A percentile compares a stretch with the other conserved stretches of the same genome.
Conservation (phyloP, 2,797 vertebrate species). For the Enteromius radiatus region DNA sequence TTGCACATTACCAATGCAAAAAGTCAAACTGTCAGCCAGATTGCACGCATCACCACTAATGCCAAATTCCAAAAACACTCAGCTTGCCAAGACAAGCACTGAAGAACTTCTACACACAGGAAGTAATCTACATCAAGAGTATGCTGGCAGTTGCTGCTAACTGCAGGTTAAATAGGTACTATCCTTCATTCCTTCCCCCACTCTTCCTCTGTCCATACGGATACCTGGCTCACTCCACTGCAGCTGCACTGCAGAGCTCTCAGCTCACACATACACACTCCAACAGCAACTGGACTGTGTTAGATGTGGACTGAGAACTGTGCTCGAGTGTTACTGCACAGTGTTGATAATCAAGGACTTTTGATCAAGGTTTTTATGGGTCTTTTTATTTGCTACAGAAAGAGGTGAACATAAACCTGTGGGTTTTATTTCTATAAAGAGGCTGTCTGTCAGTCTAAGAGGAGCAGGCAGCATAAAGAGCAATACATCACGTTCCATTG, state of each 20-base stretch:
- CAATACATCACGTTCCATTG: neutral
- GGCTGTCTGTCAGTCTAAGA: neutral
- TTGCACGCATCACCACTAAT: neutral
- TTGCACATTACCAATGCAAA: neutral
- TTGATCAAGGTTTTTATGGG: slow-evolving; percentile 13
- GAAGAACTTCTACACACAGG: neutral
- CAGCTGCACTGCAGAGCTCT: slow-evolving; percentile 82
- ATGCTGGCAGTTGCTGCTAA: neutral
- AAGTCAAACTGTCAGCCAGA: slow-evolving; percentile 15
- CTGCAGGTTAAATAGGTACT: slow-evolving; percentile 21
- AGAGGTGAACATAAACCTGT: slow-evolving; percentile 10
- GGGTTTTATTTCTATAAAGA: slow-evolving; percentile 17
- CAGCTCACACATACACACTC: slow-evolving; percentile 55
- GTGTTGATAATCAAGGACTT: neutral
- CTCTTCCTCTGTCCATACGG: neutral
- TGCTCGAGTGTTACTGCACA: neutral
- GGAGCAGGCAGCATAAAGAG: neutral
- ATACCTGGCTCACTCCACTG: slow-evolving; percentile 69
- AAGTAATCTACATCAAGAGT: slow-evolving; percentile 9
- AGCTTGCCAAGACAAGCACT: slow-evolving; percentile 33
- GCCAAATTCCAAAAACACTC: slow-evolving; percentile 23
- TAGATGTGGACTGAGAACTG: slow-evolving; percentile 14
- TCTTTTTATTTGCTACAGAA: slow-evolving; percentile 12
- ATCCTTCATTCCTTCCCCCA: slow-evolving; percentile 1
- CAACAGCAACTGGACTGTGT: slow-evolving; percentile 24